Base-by-base conservation (phyloP, 2,888 invertebrate species). In the Scaptomyza caliginosa region DNA sequence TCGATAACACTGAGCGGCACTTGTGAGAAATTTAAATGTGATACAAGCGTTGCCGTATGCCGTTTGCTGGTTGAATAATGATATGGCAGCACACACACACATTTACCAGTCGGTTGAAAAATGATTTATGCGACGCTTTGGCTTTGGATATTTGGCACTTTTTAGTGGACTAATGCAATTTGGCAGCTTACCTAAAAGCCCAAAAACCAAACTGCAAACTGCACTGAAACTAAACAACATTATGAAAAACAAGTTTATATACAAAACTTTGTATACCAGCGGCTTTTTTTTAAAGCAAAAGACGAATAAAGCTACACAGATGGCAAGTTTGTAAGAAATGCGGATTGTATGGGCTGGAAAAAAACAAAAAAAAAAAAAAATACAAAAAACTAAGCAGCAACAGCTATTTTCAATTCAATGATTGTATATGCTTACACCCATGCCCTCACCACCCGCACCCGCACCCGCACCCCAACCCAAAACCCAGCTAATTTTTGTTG, bases 401-500 rank as follows among this genome's bases (percentile, higher is more conserved):
- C 28, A 42, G 19, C 42, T 34, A 42, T 30, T 43, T 63, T 49
- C 23, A 23, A 24, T 8, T 13, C 42, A 42, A n/a, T n/a, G n/a
- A n/a, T n/a, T n/a, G n/a, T n/a, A n/a, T n/a, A n/a, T n/a, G n/a
- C n/a, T n/a, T n/a, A n/a, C n/a, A n/a, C n/a, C n/a, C n/a, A n/a
- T n/a, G n/a, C n/a, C n/a, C n/a, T n/a, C n/a, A n/a, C n/a, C n/a
- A n/a, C n/a, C n/a, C n/a, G n/a, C n/a, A n/a, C n/a, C n/a, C n/a
- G n/a, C n/a, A n/a, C n/a, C n/a, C n/a, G n/a, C n/a, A n/a, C n/a
- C n/a, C n/a, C n/a, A n/a, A n/a, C n/a, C n/a, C n/a, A n/a, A n/a
- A n/a, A n/a, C n/a, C n/a, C 52, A 59, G 81, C 84, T 77, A 84
- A 77, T 77, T 77, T 77, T 73, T 66, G 62, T 40, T 82, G 62